A percentile compares a stretch with the other conserved stretches of the same genome.
phyloP scores from a whole-genome alignment of 2,888 invertebrate species.

The Ypsolopha scabrella region DNA sequence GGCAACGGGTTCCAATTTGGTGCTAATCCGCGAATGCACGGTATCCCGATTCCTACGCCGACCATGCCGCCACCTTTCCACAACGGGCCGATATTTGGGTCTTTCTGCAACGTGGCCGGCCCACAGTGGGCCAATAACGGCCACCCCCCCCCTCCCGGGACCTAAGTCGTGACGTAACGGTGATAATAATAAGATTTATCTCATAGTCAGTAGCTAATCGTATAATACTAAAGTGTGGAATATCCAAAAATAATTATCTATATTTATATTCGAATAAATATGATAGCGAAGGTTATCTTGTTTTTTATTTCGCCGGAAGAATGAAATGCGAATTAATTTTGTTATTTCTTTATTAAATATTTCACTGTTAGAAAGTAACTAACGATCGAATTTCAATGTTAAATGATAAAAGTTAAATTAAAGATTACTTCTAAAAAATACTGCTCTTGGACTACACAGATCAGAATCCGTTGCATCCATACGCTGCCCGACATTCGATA shows the following conservation, averaged over 20 bases:
- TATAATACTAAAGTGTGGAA: slow-evolving; percentile 54
- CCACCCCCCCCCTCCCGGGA: slow-evolving; percentile 54
- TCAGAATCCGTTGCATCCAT: slow-evolving; percentile 36
- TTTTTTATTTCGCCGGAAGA: slow-evolving; percentile 8
- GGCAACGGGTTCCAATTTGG: slow-evolving; percentile 36
- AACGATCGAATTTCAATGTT: slow-evolving; percentile 67
- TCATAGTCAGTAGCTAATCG: slow-evolving; percentile 17
- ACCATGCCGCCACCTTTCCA: slow-evolving; percentile 24
- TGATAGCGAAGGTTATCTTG: slow-evolving; percentile 22
- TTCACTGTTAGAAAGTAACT: slow-evolving; percentile 70
- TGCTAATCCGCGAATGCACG: slow-evolving; percentile 26
- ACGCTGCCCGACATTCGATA: slow-evolving; percentile 55
- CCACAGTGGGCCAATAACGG: slow-evolving; percentile 39
- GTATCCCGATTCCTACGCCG: slow-evolving; percentile 15
- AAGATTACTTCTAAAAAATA: slow-evolving; percentile 67
- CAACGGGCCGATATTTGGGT: slow-evolving; percentile 31
- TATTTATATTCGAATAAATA: slow-evolving; percentile 59
- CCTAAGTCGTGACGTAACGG: slow-evolving; percentile 27
- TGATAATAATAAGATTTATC: slow-evolving; percentile 18
- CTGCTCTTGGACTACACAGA: slow-evolving; percentile 66
- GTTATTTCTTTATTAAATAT: slow-evolving; percentile 70
- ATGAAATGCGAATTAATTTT: slow-evolving; percentile 40
- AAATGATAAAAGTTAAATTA: slow-evolving; percentile 36
- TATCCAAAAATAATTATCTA: slow-evolving; percentile 59
- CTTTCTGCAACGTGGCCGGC: slow-evolving; percentile 29